These are phyloP conservation scores for Pholis gunnellus DNA, from an alignment of 2,113 vertebrate genomes.

Conservation along the genomic window DNA sequence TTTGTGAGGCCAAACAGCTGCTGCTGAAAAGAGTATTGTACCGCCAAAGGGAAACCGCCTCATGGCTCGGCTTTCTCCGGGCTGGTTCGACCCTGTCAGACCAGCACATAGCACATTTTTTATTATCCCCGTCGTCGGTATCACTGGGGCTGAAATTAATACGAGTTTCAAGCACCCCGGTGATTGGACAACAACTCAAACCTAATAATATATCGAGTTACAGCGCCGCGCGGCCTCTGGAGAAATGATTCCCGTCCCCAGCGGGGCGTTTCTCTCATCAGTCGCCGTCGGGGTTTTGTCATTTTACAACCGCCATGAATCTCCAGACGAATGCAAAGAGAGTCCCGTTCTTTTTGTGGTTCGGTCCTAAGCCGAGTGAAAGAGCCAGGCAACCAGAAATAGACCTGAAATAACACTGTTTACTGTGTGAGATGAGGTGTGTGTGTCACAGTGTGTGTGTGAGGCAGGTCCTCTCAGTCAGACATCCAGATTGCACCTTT, in stretches of 20 bases:
- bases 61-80: background rate
- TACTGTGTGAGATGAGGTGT: conserved; percentile 42
- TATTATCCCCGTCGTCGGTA: background rate
- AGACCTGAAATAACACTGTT: conserved; percentile 39
- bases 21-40: background rate
- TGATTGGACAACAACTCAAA: conserved; percentile 16
- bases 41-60: background rate
- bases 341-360: conserved; percentile 21
- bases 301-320: background rate
- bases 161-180: background rate
- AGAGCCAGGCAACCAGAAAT: conserved; percentile 47
- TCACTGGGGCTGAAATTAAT: background rate
- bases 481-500: conserved; percentile 71
- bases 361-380: conserved; percentile 8
- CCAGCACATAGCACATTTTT: background rate
- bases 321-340: conserved; percentile 16
- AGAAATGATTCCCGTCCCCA: conserved; percentile 21
- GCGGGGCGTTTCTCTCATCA: conserved; percentile 19
- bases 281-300: conserved; percentile 21
- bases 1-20: background rate
- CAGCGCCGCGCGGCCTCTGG: conserved; percentile 19
- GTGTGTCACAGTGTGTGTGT: conserved; percentile 32
- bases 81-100: background rate
- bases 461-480: conserved; percentile 56
- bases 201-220: conserved; percentile 12